Percentiles rank a stretch among this genome's conserved stretches.
Conservation (phyloP, 2,797 vertebrate species). For the Liasis olivaceus region DNA sequence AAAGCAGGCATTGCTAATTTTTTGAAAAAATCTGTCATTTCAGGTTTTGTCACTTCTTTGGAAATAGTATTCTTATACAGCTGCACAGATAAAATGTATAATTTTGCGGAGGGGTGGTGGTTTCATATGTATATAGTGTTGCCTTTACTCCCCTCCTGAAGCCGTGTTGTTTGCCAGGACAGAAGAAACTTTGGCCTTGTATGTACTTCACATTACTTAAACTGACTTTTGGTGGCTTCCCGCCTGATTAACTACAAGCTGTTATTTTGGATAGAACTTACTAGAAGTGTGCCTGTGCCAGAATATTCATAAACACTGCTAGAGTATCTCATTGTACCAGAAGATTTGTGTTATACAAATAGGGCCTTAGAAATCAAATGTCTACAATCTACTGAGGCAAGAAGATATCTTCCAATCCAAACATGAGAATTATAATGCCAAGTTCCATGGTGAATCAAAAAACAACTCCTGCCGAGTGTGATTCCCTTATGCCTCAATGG, state of each 20-base stretch:
- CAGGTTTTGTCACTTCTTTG: neutral
- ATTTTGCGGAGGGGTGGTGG: neutral
- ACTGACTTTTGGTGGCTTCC: neutral
- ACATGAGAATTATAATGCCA: no score
- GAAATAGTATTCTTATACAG: neutral
- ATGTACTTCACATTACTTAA: neutral
- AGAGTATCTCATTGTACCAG: neutral
- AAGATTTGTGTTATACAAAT: neutral
- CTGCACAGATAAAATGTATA: neutral
- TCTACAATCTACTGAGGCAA: neutral
- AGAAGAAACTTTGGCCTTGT: neutral
- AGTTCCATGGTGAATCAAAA: no score
- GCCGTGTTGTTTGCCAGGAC: neutral
- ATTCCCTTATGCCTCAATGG: no score
- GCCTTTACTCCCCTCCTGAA: neutral
- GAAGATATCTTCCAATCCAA: neutral
- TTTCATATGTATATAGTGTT: neutral
- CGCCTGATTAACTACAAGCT: neutral
- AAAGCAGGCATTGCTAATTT: neutral
- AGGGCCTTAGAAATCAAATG: fast-evolving
- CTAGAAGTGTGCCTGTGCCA: neutral
- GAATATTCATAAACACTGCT: neutral
- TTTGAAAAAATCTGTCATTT: neutral
- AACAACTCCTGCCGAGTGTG: no score
- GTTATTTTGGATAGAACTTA: fast-evolving